Conservation (phyloP, 2,888 invertebrate genomes). For the Mythimna vitellina region DNA sequence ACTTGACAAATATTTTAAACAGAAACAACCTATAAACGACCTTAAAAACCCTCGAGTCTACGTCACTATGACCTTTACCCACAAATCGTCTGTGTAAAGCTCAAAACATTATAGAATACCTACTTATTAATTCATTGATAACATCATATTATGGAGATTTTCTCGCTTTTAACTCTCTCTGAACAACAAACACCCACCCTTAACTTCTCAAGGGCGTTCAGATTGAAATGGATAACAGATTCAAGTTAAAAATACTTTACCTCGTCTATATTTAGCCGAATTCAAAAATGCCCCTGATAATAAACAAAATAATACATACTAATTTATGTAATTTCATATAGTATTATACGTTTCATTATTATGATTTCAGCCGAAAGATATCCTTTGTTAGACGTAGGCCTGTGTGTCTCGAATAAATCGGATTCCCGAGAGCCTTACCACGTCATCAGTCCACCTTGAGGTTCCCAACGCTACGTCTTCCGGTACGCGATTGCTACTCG, state of each 20-base stretch:
- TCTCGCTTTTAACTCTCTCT: conserved; percentile 4
- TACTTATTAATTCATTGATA: conserved; percentile 10
- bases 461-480: too few species aligned
- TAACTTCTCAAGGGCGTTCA: conserved; percentile 66
- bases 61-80: not conserved
- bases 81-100: not conserved
- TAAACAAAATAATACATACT: conserved; percentile 10
- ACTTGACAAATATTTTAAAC: not conserved
- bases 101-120: conserved; percentile 2
- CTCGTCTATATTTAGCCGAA: conserved; percentile 53
- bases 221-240: conserved; percentile 70
- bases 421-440: too few species aligned
- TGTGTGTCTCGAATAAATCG: too few species aligned
- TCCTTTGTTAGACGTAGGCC: too few species aligned
- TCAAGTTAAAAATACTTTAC: conserved; percentile 72
- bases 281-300: conserved; percentile 33
- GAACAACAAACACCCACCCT: conserved; percentile 42
- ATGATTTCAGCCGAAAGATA: too few species aligned
- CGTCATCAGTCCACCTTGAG: too few species aligned
- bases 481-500: too few species aligned
- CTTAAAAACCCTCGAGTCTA: not conserved
- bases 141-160: conserved; percentile 19
- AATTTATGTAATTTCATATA: not conserved
- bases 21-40: not conserved
- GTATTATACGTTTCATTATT: not conserved